Evolutionary conservation across 2,888 invertebrate genomes (phyloP), one percentile per base, ranked within the genome.

Genomic region (Limnephilus marmoratus): DNA sequence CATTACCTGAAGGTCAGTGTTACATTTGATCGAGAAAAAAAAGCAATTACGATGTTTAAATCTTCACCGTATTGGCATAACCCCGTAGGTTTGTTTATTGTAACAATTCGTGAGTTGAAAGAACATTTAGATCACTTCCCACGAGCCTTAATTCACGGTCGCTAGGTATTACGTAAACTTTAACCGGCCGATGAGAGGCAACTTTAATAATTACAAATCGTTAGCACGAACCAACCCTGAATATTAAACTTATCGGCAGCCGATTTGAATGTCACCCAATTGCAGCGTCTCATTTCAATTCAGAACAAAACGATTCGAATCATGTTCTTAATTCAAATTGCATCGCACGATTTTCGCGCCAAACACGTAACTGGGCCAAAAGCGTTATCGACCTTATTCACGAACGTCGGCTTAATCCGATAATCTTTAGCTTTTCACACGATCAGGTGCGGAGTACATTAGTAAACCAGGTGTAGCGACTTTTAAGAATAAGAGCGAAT

Each of bases 301-400:
- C 92, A 85, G 87, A 90, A 92, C 91, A 85, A 68, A 91, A 91
- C 92, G 81, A 90, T 90, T 90, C 91, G 88, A 90, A 93, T 91
- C 93, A 93, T 93, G 93, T 91, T 91, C 92, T 92, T 91, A 91
- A 92, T 91, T 93, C 93, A 90, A 92, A 92, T 92, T 93, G 93
- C 93, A 90, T 89, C 81, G 92, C 93, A 93, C 93, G 93, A 93
- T 91, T 91, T 90, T 92, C 91, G 92, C 93, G 92, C 93, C 93
- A 93, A 92, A 92, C 92, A 93, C 93, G 93, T 93, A 93, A 92
- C 92, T 93, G 92, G 92, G 92, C 93, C 93, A 91, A 92, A 92
- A 91, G 85, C 91, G 90, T 82, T 90, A 91, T 88, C 89, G 91
- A 91, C 93, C 93, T 90, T 92, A 93, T 91, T 93, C 91, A 90